Evolutionary conservation across 2,113 vertebrate species (phyloP).

Genomic region (Microtus richardsoni): DNA sequence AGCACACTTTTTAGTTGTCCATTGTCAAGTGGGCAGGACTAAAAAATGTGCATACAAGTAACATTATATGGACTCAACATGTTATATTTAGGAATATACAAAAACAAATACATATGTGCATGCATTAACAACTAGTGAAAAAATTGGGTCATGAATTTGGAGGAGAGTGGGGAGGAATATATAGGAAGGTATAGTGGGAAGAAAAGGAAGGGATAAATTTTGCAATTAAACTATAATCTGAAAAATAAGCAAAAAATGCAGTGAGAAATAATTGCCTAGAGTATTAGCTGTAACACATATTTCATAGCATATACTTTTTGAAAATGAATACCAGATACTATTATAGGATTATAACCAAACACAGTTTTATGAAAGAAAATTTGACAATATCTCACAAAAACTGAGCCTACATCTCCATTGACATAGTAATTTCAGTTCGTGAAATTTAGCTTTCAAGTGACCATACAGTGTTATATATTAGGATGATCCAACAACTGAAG

Average conservation of each 20-base stretch:
- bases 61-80: neutral
- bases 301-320: neutral
- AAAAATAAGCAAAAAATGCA: neutral
- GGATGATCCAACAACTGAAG: neutral
- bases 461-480: neutral
- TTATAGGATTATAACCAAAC: slow-evolving; percentile 21
- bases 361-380: slow-evolving; percentile 26
- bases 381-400: slow-evolving; percentile 16
- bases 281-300: neutral
- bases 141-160: neutral
- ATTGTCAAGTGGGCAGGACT: neutral
- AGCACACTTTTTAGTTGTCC: neutral
- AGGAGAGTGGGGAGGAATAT: neutral
- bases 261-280: neutral
- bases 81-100: neutral
- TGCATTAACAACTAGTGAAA: neutral
- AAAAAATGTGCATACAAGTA: neutral
- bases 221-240: neutral
- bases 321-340: neutral
- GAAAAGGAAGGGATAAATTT: neutral
- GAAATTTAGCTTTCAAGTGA: slow-evolving; percentile 12
- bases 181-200: neutral
- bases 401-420: neutral
- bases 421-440: neutral
- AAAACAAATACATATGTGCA: neutral